Evolutionary conservation across 2,888 invertebrate species (phyloP).

Genomic region (Scaeva pyrastri): DNA sequence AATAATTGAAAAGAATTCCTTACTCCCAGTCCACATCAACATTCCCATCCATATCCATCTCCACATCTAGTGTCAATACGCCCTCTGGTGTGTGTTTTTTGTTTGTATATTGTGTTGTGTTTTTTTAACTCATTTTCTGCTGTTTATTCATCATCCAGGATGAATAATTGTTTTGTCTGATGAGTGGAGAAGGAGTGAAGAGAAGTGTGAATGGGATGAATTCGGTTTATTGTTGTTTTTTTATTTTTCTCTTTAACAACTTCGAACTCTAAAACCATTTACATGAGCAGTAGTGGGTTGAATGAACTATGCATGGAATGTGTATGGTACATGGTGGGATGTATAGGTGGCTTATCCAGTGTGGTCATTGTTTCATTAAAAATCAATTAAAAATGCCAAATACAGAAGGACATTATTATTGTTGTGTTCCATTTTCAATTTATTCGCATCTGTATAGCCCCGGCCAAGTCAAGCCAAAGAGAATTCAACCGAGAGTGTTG

Average conservation of each 20-base stretch:
- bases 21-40: neutral
- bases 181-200: neutral
- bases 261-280: constrained; percentile 29
- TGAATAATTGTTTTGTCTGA: neutral
- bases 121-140: constrained; percentile 38
- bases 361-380: constrained; percentile 69
- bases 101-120: constrained; percentile 3
- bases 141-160: constrained; percentile 44
- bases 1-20: constrained; percentile 60
- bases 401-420: constrained; percentile 38
- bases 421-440: constrained; percentile 21
- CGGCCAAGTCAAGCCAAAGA: neutral
- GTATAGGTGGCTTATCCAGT: neutral
- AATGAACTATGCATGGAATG: constrained; percentile 18
- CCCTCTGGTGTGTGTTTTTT: too few relatives aligned
- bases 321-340: neutral
- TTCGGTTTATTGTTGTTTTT: neutral
- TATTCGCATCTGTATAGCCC: neutral
- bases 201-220: neutral
- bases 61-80: too few relatives aligned
- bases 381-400: constrained; percentile 71
- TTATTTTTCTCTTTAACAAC: neutral
- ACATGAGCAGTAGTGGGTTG: neutral
- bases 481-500: neutral
- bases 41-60: too few relatives aligned